Conservation (phyloP, 2,797 vertebrate species). For the Dallia pectoralis region DNA sequence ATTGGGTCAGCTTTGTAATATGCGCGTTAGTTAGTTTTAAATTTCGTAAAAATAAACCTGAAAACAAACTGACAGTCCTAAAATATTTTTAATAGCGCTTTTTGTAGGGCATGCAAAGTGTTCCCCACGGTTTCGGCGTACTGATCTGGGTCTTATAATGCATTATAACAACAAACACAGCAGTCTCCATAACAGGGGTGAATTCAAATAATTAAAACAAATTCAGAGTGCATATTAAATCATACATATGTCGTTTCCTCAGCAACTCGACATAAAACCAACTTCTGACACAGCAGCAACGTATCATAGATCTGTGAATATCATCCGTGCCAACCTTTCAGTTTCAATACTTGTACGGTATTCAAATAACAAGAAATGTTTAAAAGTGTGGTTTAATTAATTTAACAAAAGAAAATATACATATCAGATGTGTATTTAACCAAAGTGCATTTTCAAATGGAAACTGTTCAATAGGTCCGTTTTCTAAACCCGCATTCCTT, state of each 20-base stretch:
- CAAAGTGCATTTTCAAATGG: conserved; percentile 83
- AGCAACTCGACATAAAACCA: conserved; percentile 47
- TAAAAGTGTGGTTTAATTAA: conserved; percentile 65
- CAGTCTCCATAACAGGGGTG: conserved; percentile 68
- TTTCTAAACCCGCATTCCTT: conserved; percentile 61
- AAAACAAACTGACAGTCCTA: conserved; percentile 35
- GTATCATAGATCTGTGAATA: conserved; percentile 61
- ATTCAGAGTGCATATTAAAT: conserved; percentile 72
- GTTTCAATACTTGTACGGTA: conserved; percentile 84
- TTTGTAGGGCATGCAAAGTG: conserved; percentile 64
- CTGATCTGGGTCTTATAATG: conserved; percentile 31
- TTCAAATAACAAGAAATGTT: conserved; percentile 63
- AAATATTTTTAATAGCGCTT: conserved; percentile 18
- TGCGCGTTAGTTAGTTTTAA: conserved; percentile 19
- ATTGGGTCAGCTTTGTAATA: conserved; percentile 19
- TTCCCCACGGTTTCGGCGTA: conserved; percentile 45
- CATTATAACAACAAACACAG: conserved; percentile 65
- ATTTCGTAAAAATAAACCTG: conserved; percentile 35
- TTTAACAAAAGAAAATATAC: conserved; percentile 68
- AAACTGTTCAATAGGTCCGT: conserved; percentile 62
- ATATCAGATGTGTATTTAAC: conserved; percentile 67
- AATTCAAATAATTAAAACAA: conserved; percentile 64
- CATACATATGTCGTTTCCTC: conserved; percentile 46
- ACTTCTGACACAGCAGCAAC: conserved; percentile 74
- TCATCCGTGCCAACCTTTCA: conserved; percentile 67